These are phyloP conservation scores for Argya squamiceps DNA, from an alignment of 2,797 vertebrate species.

Conservation along the genomic window DNA sequence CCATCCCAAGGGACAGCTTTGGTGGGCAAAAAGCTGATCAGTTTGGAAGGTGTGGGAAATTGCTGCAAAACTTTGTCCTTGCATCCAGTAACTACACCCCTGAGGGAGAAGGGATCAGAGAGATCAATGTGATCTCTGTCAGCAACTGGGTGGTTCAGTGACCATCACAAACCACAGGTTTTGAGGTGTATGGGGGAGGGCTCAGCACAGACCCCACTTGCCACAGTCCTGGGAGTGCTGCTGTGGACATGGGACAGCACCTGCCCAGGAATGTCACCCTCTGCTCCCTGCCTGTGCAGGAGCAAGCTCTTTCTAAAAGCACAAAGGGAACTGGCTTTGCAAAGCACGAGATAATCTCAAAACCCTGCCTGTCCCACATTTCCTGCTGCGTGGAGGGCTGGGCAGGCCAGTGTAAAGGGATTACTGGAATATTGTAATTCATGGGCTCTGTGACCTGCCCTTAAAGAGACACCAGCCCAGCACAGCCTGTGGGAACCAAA, in stretches of 20 bases:
- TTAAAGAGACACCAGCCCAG: conserved; percentile 37
- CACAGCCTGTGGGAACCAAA: not conserved
- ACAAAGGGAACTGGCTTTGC: conserved; percentile 11
- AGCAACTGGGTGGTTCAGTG: not conserved
- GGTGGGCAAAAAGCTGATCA: not conserved
- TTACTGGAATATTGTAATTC: not conserved
- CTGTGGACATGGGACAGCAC: not conserved
- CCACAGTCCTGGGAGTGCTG: not conserved
- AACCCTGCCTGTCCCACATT: conserved; percentile 65
- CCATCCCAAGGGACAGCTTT: not conserved
- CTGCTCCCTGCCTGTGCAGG: not conserved
- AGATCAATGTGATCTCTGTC: not conserved
- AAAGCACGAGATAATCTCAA: conserved; percentile 44
- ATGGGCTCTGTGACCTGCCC: not conserved
- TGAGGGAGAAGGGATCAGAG: not conserved
- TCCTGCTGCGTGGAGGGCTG: not conserved
- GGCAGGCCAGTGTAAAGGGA: not conserved
- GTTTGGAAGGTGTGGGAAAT: not conserved
- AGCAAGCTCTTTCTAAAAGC: not conserved
- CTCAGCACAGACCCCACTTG: not conserved
- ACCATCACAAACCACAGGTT: not conserved
- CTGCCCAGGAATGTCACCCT: rapidly evolving
- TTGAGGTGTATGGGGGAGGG: rapidly evolving
- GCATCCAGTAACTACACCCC: not conserved
- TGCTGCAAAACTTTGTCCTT: rapidly evolving